A percentile compares a stretch with the other conserved stretches of the same genome.
Conservation (phyloP, 2,797 vertebrate genomes). For the Pseudopleuronectes americanus region DNA sequence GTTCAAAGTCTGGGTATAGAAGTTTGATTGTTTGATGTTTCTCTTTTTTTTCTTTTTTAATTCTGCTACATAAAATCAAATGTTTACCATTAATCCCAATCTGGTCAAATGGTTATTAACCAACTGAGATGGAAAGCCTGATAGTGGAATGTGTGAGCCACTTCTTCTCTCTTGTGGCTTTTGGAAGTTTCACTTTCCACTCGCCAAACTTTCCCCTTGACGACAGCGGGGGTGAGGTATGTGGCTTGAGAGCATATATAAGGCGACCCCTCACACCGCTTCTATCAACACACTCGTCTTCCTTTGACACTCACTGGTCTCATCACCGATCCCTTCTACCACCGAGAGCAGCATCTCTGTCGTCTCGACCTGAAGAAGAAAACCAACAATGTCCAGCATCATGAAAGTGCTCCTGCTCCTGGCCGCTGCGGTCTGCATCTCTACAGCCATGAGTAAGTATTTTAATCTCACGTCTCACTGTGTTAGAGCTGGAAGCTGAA, state of each 20-base stretch:
- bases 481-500: background rate
- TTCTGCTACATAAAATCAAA: background rate
- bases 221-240: constrained; percentile 40
- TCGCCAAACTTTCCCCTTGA: constrained; percentile 29
- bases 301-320: background rate
- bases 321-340: background rate
- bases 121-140: background rate
- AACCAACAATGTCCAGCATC: constrained; percentile 61
- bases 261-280: constrained; percentile 30
- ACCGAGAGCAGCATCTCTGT: background rate
- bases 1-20: no score
- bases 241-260: constrained; percentile 46
- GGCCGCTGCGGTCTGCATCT: constrained; percentile 49
- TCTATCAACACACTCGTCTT: constrained; percentile 6
- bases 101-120: background rate
- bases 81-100: background rate
- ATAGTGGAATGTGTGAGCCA: background rate
- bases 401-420: constrained; percentile 69
- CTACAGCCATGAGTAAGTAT: constrained; percentile 69
- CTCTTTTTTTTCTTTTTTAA: no score
- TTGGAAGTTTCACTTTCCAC: constrained; percentile 67
- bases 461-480: background rate
- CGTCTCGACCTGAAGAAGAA: constrained; percentile 29
- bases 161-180: constrained; percentile 16
- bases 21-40: no score